Base-by-base conservation (phyloP, 2,113 vertebrate species). In the Dunckerocampus dactyliophorus region DNA sequence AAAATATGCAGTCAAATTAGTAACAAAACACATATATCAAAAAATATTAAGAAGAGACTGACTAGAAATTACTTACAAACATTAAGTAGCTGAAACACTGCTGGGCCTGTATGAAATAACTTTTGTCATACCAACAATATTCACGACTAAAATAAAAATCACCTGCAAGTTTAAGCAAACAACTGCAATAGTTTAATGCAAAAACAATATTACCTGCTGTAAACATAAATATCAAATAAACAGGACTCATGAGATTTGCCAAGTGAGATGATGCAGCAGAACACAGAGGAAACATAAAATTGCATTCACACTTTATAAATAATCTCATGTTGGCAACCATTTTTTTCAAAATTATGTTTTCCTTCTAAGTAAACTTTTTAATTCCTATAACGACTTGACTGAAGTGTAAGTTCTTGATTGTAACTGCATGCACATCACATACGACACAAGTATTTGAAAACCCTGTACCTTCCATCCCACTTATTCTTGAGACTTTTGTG, bases 281-380 rank as follows among this genome's bases (percentile, higher is more conserved):
- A 67, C 21, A 50, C 48, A 11, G 5, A 3, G 20, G 24, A 9
- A 0, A 59, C 24, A 74, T 20, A 2, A 28, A 56, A 62, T 11
- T 47, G 1, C n/a, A 47, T 58, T 63, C 10, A 67, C 14, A 4
- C 13, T 20, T 66, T 50, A 55, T 14, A 71, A 71, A 70, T 59
- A 80, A 82, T 79, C 71, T 83, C 62, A 75, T 28, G 19, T 46
- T 58, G 64, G 71, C 67, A 73, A 66, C 24, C n/a, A 56, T 12
- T 39, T 39, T 39, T 39, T 12, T 12, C 9, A 37, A 59, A 17
- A 55, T 3, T 28, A 28, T 24, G 8, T 15, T 17, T 53, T 55
- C 0, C 22, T 17, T 34, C 4, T 16, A 42, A 52, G 2, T 11
- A 4, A 16, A 47, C n/a, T 19, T 59, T 54, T 11, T 43, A 1